Conservation (phyloP, 2,888 invertebrate genomes). For the Hemicrepidius hirtus region DNA sequence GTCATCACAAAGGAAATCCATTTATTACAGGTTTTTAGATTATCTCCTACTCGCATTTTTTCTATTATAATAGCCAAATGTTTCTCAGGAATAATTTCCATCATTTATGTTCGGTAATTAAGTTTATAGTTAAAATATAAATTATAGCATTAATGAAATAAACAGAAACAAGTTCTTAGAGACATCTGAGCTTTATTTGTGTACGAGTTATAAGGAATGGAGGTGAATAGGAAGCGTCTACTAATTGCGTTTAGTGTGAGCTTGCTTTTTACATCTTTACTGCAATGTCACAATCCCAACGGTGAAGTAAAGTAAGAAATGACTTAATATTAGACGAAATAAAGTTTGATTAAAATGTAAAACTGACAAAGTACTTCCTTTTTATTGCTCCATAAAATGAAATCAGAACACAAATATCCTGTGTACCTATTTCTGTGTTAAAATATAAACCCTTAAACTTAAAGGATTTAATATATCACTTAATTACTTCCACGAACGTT, state of each 20-base stretch:
- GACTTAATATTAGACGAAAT: not conserved
- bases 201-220: not conserved
- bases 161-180: too few species aligned
- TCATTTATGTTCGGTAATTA: not conserved
- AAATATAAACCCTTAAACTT: too few species aligned
- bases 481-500: too few species aligned
- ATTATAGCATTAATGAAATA: too few species aligned
- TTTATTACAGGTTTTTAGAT: conserved; percentile 25
- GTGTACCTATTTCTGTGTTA: too few species aligned
- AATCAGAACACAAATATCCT: not conserved
- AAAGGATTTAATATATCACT: too few species aligned
- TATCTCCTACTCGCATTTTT: not conserved
- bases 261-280: conserved; percentile 4
- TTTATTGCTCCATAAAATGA: not conserved
- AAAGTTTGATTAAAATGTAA: conserved; percentile 11
- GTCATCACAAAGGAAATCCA: conserved; percentile 19
- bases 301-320: not conserved
- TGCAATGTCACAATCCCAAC: conserved; percentile 2
- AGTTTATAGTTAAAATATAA: too few species aligned
- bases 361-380: not conserved
- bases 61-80: too few species aligned
- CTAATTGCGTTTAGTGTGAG: conserved; percentile 8
- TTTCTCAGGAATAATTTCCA: too few species aligned
- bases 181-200: not conserved
- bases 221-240: not conserved